Evolutionary conservation across 2,797 vertebrate species (phyloP).

Genomic region (Labeo calbasu): DNA sequence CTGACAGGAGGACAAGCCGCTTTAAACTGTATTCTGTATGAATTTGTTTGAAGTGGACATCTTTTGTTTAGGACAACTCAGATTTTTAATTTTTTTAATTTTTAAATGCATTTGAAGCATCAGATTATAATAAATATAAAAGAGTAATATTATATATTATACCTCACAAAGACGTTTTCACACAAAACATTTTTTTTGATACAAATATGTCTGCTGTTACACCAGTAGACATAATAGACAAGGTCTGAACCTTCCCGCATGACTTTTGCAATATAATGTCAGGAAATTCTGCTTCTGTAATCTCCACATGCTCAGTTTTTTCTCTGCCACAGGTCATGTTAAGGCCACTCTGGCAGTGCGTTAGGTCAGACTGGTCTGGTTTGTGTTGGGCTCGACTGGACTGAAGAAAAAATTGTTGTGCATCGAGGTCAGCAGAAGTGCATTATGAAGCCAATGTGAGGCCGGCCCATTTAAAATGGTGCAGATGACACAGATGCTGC

Average conservation of each 20-base stretch:
- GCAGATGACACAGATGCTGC: constrained; percentile 73
- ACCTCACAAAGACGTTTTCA: neutral
- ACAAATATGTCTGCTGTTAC: neutral
- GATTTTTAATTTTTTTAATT: no score
- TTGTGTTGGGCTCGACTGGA: neutral
- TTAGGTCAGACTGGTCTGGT: neutral
- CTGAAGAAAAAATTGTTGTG: constrained; percentile 16
- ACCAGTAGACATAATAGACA: neutral
- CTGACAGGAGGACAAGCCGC: neutral
- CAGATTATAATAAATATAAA: no score
- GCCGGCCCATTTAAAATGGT: constrained; percentile 49
- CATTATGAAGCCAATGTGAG: constrained; percentile 59
- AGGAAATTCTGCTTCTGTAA: neutral
- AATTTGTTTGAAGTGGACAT: neutral
- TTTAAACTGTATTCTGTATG: neutral
- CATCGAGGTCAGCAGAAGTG: constrained; percentile 69
- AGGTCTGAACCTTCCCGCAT: neutral
- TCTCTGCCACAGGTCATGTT: neutral
- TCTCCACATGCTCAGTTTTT: neutral
- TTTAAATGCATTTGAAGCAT: neutral
- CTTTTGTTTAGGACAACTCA: neutral
- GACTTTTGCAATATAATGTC: neutral
- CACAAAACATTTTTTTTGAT: neutral
- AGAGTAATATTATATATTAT: neutral
- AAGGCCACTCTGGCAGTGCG: neutral